Base-by-base conservation (phyloP, 2,113 vertebrate species). In the Tautogolabrus adspersus region DNA sequence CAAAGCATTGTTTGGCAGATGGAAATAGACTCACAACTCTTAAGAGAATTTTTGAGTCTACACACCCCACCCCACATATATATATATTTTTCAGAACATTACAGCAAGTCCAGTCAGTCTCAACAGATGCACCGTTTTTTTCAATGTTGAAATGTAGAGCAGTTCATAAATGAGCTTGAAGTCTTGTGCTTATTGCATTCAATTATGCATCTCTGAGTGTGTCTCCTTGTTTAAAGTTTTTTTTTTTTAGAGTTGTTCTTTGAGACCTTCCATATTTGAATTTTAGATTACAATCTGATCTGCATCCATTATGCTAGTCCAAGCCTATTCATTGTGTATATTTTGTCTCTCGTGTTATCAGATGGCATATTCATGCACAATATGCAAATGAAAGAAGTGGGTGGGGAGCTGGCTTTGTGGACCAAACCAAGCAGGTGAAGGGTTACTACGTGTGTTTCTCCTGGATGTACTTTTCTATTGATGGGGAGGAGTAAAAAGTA, bases 381-480 rank as follows among this genome's bases (percentile, higher is more conserved):
- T 79, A 84, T 86, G 84, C 72, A 86, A 84, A 88, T 84, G 2
- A 54, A 59, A 23, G 38, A 66, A 66, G 78, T 88, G 65, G 78
- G 68, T 34, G 52, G 58, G 42, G 44, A 79, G 67, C 64, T 73
- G 54, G 1, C n/a, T 49, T 72, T 65, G 67, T 51, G 60, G 65
- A 63, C 67, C 26, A 60, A 79, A 66, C 55, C 6, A 72, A 72
- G 58, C 62, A 86, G 66, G 80, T 77, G 66, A 26, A 44, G 40
- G 66, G 61, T 65, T 59, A 51, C 56, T 64, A 8, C 0, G 44
- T 73, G 26, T 67, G 26, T n/a, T 0, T 4, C 21, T 44, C 21
- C 63, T 51, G 10, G 3, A 66, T 69, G 51, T 34, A 58, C 42
- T 60, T 55, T 62, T 19, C 10, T 40, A 5, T 44, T 58, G 30